phyloP scores from a whole-genome alignment of 2,113 vertebrate species.

The Paradoxurus hermaphroditus region DNA sequence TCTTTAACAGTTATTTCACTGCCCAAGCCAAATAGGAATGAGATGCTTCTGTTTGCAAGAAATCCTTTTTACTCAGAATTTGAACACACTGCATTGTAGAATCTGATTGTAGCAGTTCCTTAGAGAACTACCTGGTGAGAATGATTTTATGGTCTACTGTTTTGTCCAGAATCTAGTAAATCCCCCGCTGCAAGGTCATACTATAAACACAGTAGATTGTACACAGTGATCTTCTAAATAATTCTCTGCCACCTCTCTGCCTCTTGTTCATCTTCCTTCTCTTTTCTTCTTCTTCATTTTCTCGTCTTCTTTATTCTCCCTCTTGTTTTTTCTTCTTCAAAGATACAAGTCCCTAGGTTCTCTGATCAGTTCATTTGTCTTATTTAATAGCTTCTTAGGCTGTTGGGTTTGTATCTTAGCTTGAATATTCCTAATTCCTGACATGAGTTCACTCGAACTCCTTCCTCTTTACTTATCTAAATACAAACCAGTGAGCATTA shows the following conservation, averaged over 20 bases:
- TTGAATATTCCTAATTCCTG: background rate
- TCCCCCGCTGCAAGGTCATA: background rate
- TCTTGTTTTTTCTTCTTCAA: background rate
- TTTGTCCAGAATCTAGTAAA: background rate
- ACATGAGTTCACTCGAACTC: background rate
- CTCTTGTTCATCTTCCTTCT: background rate
- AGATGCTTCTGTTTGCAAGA: background rate
- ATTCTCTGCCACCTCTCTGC: background rate
- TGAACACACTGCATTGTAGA: background rate
- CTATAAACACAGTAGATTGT: background rate
- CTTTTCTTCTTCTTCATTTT: background rate
- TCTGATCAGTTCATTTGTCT: background rate
- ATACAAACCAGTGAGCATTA: background rate
- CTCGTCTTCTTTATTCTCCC: background rate
- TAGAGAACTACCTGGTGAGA: background rate
- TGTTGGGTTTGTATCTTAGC: background rate
- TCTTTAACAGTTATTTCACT: background rate
- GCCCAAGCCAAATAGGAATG: background rate
- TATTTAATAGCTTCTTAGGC: background rate
- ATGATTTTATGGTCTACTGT: background rate
- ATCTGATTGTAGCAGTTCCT: background rate
- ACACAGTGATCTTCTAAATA: background rate
- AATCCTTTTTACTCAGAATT: background rate
- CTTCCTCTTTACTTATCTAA: background rate
- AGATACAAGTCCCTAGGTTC: background rate